phyloP scores from a whole-genome alignment of 2,797 vertebrate species.

The Periparus ater region DNA sequence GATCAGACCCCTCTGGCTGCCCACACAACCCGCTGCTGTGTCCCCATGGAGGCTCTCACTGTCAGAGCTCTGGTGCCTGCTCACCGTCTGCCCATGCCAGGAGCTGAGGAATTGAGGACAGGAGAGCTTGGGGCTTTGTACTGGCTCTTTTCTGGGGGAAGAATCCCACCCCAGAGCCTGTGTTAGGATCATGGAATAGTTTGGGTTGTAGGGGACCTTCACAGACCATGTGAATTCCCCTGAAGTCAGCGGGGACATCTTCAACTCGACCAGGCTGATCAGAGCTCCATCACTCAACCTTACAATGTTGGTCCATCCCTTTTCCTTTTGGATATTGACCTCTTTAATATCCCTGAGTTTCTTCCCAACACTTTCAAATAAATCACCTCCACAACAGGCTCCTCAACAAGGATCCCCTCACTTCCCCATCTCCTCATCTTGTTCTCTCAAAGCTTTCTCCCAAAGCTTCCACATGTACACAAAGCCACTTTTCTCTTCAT shows the following conservation, averaged over 20 bases:
- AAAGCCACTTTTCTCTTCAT: not conserved
- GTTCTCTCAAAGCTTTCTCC: not conserved
- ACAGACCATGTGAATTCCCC: not conserved
- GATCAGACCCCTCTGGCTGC: not conserved
- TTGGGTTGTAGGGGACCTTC: not conserved
- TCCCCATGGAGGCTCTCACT: not conserved
- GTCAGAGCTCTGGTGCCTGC: not conserved
- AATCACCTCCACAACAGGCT: not conserved
- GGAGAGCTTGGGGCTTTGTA: not conserved
- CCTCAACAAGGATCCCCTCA: not conserved
- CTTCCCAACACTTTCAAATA: not conserved
- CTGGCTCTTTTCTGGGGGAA: not conserved
- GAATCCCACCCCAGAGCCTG: not conserved
- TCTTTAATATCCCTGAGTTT: not conserved
- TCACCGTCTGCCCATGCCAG: not conserved
- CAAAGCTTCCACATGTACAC: not conserved
- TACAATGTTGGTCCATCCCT: not conserved
- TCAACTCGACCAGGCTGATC: not conserved
- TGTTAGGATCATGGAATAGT: not conserved
- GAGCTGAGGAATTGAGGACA: not conserved
- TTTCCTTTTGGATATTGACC: not conserved
- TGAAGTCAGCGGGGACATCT: not conserved
- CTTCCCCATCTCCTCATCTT: not conserved
- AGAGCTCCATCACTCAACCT: not conserved
- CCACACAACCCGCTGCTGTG: too few species aligned